Conservation (phyloP, 64 coral and sea anemone species). For the Dendronephthya gigantea region DNA sequence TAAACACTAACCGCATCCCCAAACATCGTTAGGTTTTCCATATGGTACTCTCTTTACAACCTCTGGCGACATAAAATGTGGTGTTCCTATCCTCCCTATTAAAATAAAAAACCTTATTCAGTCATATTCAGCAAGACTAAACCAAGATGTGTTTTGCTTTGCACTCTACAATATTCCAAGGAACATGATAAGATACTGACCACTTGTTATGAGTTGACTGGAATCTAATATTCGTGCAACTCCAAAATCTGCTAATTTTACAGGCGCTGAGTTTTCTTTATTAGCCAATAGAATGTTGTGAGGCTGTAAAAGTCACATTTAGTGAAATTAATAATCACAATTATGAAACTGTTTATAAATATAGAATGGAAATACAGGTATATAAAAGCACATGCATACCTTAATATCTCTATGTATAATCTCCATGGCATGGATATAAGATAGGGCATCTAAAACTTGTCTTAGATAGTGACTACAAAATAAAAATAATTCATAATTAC, state of each 20-base stretch:
- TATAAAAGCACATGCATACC: slow-evolving; percentile 29
- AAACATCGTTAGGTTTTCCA: slow-evolving; percentile 83
- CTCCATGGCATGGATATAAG: slow-evolving; percentile 64
- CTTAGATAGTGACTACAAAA: slow-evolving; percentile 83
- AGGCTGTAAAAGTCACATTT: slow-evolving; percentile 33
- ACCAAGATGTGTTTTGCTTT: no score
- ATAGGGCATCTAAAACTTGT: slow-evolving; percentile 86
- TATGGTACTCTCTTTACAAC: slow-evolving; percentile 80
- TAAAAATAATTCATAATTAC: slow-evolving; percentile 4
- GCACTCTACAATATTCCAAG: no score
- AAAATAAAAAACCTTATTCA: background rate
- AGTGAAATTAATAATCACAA: no score
- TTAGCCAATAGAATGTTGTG: slow-evolving; percentile 84
- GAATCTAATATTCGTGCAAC: slow-evolving; percentile 54
- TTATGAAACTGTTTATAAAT: no score
- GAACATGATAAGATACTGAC: slow-evolving; percentile 26
- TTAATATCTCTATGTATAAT: slow-evolving; percentile 95
- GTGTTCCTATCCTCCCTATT: slow-evolving; percentile 88
- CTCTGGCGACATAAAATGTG: slow-evolving; percentile 98
- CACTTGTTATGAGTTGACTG: slow-evolving; percentile 44
- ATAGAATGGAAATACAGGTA: background rate
- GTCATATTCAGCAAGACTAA: background rate
- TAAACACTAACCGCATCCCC: slow-evolving; percentile 93
- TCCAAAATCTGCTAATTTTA: slow-evolving; percentile 98
- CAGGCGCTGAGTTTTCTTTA: slow-evolving; percentile 95